phyloP scores from a whole-genome alignment of 2,888 invertebrate genomes.

The Apocheima hispidaria region DNA sequence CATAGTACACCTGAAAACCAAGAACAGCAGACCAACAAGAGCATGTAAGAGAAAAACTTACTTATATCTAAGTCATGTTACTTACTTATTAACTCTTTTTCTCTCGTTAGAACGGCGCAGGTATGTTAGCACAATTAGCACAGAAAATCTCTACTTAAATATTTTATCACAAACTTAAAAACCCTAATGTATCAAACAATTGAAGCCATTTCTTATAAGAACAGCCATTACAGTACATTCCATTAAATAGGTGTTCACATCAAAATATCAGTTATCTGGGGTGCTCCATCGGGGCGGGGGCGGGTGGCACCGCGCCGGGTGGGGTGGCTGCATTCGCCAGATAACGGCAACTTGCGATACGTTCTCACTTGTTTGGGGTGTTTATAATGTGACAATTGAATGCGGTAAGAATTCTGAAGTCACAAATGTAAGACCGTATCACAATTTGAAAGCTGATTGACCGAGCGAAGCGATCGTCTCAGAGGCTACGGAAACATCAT shows the following conservation, averaged over 20 bases:
- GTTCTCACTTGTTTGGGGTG: slow-evolving; percentile 47
- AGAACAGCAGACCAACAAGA: too few species aligned
- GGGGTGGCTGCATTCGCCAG: slow-evolving; percentile 54
- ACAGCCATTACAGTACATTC: slow-evolving; percentile 14
- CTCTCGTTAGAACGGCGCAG: too few species aligned
- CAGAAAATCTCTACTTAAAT: not conserved
- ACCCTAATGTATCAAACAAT: slow-evolving; percentile 37
- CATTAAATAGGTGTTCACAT: slow-evolving; percentile 49
- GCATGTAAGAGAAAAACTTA: too few species aligned
- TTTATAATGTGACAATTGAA: slow-evolving; percentile 46
- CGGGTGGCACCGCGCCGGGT: slow-evolving; percentile 22
- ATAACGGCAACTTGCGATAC: slow-evolving; percentile 59
- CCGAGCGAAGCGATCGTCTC: too few species aligned
- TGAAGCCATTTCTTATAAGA: slow-evolving; percentile 31
- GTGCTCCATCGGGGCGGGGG: slow-evolving; percentile 42
- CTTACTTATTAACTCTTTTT: too few species aligned
- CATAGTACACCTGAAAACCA: too few species aligned
- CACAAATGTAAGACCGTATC: not conserved
- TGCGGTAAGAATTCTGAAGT: slow-evolving; percentile 15
- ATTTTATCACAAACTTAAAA: slow-evolving; percentile 2
- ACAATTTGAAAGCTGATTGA: not conserved
- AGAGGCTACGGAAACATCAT: too few species aligned
- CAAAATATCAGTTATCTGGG: slow-evolving; percentile 60
- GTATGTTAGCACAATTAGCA: too few species aligned
- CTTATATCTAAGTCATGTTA: too few species aligned